A percentile compares a stretch with the other conserved stretches of the same genome.
Conservation (phyloP, 2,797 vertebrate species). For the Cossypha polioptera region DNA sequence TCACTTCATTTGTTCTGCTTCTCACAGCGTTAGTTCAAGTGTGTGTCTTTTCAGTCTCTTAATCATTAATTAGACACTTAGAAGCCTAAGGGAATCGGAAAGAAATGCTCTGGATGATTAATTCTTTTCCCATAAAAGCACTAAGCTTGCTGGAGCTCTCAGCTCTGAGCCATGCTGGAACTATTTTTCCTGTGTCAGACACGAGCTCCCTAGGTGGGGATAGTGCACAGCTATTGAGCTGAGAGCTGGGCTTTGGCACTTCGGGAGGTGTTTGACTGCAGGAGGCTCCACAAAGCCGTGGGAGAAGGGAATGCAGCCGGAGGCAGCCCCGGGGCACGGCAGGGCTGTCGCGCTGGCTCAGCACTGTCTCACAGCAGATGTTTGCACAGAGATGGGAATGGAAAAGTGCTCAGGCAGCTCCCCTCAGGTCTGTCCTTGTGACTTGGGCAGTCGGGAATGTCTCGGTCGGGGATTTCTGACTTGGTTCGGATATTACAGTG, state of each 20-base stretch:
- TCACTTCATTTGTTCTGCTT: neutral
- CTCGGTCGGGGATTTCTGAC: neutral
- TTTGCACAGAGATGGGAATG: neutral
- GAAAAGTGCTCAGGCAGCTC: neutral
- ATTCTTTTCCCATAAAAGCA: neutral
- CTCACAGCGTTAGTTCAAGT: neutral
- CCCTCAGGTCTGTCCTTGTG: neutral
- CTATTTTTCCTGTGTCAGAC: neutral
- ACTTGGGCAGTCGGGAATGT: neutral
- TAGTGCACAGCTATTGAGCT: neutral
- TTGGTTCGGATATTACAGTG: neutral
- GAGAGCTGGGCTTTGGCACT: neutral
- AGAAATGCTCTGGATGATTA: neutral
- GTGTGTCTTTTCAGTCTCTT: neutral
- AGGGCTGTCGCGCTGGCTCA: neutral
- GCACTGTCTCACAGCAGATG: neutral
- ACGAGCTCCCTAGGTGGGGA: conserved; percentile 37
- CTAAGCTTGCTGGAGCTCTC: neutral
- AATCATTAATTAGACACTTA: conserved; percentile 29
- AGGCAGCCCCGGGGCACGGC: neutral
- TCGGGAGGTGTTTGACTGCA: neutral
- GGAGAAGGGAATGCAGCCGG: neutral
- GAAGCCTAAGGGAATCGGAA: neutral
- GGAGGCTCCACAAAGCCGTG: neutral
- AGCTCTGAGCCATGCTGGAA: neutral